phyloP scores from a whole-genome alignment of 1,140 invertebrate species.

The Lepidurus apus region DNA sequence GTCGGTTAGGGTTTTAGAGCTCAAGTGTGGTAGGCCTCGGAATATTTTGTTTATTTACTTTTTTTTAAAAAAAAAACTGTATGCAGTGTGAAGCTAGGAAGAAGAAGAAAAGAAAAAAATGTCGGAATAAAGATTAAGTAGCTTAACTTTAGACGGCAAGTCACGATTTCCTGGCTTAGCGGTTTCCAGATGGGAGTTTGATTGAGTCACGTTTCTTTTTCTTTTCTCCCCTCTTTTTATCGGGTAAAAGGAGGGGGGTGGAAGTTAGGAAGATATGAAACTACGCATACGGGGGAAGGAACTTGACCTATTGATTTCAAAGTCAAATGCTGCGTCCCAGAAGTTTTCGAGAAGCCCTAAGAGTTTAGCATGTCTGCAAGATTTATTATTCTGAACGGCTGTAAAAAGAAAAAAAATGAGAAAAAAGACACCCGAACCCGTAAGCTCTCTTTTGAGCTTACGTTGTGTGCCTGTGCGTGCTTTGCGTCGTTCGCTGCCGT shows the following conservation, averaged over 20 bases:
- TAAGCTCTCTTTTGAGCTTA: too few relatives aligned
- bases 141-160: constrained; percentile 6
- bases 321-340: neutral
- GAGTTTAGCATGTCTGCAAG: too few relatives aligned
- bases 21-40: too few relatives aligned
- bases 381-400: too few relatives aligned
- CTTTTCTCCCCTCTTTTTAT: neutral
- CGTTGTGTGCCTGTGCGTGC: too few relatives aligned
- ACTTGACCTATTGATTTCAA: neutral
- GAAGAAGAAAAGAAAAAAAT: neutral
- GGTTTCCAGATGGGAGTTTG: constrained; percentile 18
- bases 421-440: too few relatives aligned
- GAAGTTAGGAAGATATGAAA: neutral
- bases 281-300: neutral
- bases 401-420: too few relatives aligned
- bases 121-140: neutral
- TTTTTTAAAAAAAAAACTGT: neutral
- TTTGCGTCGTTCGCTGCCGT: too few relatives aligned
- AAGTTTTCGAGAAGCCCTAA: neutral
- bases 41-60: neutral
- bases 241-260: neutral
- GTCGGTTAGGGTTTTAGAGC: too few relatives aligned
- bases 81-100: neutral
- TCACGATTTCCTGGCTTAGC: constrained; percentile 4
- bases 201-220: neutral